A percentile compares a stretch with the other conserved stretches of the same genome.
Evolutionary conservation across 2,113 vertebrate species (phyloP).

Genomic region (Podarcis cretensis): DNA sequence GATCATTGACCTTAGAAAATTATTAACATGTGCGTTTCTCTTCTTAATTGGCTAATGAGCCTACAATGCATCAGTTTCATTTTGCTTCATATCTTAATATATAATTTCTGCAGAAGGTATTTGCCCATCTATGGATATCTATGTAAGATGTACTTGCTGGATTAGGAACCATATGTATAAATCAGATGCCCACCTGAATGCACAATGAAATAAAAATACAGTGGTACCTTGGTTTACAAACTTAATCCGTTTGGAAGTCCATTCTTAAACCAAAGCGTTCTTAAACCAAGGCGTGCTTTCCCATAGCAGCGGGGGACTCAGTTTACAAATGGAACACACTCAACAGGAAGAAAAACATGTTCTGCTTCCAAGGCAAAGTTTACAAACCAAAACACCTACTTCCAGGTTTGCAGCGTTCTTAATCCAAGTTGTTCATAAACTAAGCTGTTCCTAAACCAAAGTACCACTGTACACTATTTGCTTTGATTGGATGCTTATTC

Average conservation of each 20-base stretch:
- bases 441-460: too few relatives aligned
- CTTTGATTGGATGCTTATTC: not conserved
- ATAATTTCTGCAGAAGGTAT: slow-evolving; percentile 15
- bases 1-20: not conserved
- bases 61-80: not conserved
- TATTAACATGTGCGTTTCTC: slow-evolving; percentile 22
- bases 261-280: too few relatives aligned
- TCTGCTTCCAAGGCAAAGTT: too few relatives aligned
- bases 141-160: not conserved
- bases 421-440: not conserved
- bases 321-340: too few relatives aligned
- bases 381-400: too few relatives aligned
- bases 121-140: not conserved
- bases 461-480: not conserved
- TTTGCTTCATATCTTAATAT: not conserved
- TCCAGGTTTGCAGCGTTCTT: too few relatives aligned
- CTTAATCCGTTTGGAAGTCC: too few relatives aligned
- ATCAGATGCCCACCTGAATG: not conserved
- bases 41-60: not conserved
- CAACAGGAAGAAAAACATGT: too few relatives aligned
- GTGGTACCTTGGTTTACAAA: not conserved
- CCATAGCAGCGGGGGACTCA: too few relatives aligned
- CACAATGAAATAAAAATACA: not conserved
- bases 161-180: not conserved
- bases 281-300: too few relatives aligned